A percentile compares a stretch with the other conserved stretches of the same genome.
Evolutionary conservation across 1,140 invertebrate genomes (phyloP).

Genomic region (Trichonephila clavata): DNA sequence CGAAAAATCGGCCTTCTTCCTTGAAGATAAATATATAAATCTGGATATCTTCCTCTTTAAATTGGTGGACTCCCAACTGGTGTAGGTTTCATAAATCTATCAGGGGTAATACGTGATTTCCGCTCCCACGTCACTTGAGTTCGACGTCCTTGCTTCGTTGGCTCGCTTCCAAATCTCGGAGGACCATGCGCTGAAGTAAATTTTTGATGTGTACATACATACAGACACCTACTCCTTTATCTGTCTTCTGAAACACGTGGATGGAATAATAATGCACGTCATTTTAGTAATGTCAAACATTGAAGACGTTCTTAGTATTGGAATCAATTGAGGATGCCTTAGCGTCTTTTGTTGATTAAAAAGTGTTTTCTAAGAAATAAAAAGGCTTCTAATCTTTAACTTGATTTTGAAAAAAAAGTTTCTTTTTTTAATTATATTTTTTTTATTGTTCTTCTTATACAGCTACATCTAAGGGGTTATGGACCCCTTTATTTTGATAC

Average conservation of each 20-base stretch:
- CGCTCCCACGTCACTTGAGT: slow-evolving; percentile 55
- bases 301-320: neutral
- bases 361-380: too few species aligned
- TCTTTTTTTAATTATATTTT: too few species aligned
- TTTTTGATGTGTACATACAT: neutral
- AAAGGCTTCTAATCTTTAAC: too few species aligned
- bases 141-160: slow-evolving; percentile 34
- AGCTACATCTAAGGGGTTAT: too few species aligned
- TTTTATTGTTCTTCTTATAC: too few species aligned
- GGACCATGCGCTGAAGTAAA: slow-evolving; percentile 9
- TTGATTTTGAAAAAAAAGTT: too few species aligned
- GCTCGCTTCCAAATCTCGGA: neutral
- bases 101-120: slow-evolving; percentile 38
- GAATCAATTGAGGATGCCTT: too few species aligned
- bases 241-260: neutral
- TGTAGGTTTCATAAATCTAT: slow-evolving; percentile 34
- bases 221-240: slow-evolving; percentile 30
- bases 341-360: too few species aligned
- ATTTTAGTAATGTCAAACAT: neutral
- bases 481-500: too few species aligned
- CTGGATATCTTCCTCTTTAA: too few species aligned
- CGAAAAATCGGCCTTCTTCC: too few species aligned
- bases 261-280: neutral
- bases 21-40: too few species aligned
- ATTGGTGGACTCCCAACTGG: neutral